A percentile compares a stretch with the other conserved stretches of the same genome.
phyloP scores from a whole-genome alignment of 2,888 invertebrate species.

The Busseola fusca region DNA sequence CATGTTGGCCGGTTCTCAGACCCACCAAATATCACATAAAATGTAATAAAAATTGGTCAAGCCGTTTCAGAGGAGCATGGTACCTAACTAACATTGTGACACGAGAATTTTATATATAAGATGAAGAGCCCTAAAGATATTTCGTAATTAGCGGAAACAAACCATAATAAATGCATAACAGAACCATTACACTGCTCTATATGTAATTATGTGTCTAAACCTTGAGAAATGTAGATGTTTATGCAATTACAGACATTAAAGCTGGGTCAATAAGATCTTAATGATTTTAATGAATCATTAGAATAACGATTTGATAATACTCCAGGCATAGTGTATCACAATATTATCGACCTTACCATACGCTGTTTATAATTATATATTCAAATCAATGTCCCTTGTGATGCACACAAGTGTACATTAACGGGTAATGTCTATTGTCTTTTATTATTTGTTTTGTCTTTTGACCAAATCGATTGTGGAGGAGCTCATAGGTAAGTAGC shows the following conservation, averaged over 20 bases:
- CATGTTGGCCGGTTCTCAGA: no score
- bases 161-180: neutral
- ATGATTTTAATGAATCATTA: conserved; percentile 26
- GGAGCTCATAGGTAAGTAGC: neutral
- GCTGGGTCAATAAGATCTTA: conserved; percentile 43
- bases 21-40: no score
- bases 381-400: conserved; percentile 27
- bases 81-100: no score
- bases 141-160: conserved; percentile 6
- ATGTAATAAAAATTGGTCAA: no score
- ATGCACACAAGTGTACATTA: conserved; percentile 9
- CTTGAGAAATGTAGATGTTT: conserved; percentile 24
- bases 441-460: conserved; percentile 3
- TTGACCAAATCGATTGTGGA: neutral
- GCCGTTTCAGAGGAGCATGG: no score
- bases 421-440: conserved; percentile 14
- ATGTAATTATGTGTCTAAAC: conserved; percentile 13
- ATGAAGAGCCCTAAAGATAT: neutral
- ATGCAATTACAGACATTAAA: conserved; percentile 28
- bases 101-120: no score
- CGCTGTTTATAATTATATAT: conserved; percentile 28
- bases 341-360: conserved; percentile 29
- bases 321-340: conserved; percentile 31
- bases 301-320: conserved; percentile 27
- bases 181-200: conserved; percentile 12